phyloP scores from a whole-genome alignment of 2,888 invertebrate genomes.

The Lymantria monacha region DNA sequence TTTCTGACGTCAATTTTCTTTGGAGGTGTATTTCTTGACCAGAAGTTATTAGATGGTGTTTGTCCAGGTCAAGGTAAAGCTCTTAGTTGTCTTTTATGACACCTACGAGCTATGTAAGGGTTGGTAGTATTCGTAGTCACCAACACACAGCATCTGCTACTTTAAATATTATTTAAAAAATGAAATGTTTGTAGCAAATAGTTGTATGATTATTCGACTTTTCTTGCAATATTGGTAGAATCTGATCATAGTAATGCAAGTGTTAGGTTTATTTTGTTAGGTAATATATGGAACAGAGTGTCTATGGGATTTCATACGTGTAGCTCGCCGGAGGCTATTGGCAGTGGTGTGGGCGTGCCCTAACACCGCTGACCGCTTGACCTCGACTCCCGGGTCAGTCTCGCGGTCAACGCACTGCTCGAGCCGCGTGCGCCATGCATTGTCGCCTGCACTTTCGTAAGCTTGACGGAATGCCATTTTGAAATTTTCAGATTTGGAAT shows the following conservation, averaged over 20 bases:
- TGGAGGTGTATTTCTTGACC: too few species aligned
- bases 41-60: too few species aligned
- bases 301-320: conserved; percentile 3
- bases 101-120: too few species aligned
- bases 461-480: conserved; percentile 46
- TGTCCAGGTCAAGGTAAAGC: too few species aligned
- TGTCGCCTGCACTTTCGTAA: conserved; percentile 59
- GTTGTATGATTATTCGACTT: neutral
- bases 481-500: conserved; percentile 40
- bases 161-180: too few species aligned
- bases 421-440: conserved; percentile 42
- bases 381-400: conserved; percentile 63
- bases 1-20: too few species aligned
- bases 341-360: conserved; percentile 51
- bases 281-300: neutral
- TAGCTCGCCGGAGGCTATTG: conserved; percentile 41
- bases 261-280: neutral
- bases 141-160: too few species aligned
- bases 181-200: too few species aligned
- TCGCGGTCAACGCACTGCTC: conserved; percentile 66
- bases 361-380: conserved; percentile 71
- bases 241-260: neutral
- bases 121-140: too few species aligned
- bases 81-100: too few species aligned
- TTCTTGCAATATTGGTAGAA: neutral